A percentile compares a stretch with the other conserved stretches of the same genome.
Evolutionary conservation across 2,113 vertebrate genomes (phyloP).

Genomic region (Saimiri boliviensis): DNA sequence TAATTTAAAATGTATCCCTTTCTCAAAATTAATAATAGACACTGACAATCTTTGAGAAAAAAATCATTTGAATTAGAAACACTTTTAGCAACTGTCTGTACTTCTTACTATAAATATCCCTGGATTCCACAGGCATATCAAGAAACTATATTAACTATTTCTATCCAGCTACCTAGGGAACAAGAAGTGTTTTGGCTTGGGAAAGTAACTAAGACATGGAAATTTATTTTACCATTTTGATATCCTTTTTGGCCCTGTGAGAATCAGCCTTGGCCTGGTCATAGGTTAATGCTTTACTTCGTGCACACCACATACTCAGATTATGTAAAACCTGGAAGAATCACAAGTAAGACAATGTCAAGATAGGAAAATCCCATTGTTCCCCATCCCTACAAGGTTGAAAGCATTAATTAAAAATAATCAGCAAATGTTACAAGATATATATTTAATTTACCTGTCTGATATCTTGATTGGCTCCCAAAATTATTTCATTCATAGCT

Average conservation of each 20-base stretch:
- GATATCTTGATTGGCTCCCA: conserved; percentile 97
- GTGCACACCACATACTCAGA: conserved; percentile 97
- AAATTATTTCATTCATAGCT: conserved; percentile 97
- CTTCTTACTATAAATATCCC: neutral
- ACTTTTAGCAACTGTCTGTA: neutral
- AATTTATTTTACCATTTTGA: conserved; percentile 88
- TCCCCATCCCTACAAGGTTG: neutral
- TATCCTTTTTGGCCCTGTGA: conserved; percentile 93
- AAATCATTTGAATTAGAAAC: neutral
- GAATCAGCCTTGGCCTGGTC: conserved; percentile 95
- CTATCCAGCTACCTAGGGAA: neutral
- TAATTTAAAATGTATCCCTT: conserved; percentile 20
- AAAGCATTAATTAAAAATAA: conserved; percentile 10
- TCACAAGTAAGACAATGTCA: conserved; percentile 46
- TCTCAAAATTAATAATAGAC: neutral
- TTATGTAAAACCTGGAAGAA: conserved; percentile 94
- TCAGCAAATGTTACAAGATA: neutral
- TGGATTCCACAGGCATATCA: fast-evolving
- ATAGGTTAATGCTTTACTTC: conserved; percentile 92
- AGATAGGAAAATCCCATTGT: neutral
- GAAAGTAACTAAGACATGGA: neutral
- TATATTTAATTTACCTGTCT: conserved; percentile 90
- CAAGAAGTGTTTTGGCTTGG: neutral
- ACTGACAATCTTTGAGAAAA: neutral
- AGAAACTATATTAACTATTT: neutral